Evolutionary conservation across 2,888 invertebrate species (phyloP).

Genomic region (Dicroscelio sp.): DNA sequence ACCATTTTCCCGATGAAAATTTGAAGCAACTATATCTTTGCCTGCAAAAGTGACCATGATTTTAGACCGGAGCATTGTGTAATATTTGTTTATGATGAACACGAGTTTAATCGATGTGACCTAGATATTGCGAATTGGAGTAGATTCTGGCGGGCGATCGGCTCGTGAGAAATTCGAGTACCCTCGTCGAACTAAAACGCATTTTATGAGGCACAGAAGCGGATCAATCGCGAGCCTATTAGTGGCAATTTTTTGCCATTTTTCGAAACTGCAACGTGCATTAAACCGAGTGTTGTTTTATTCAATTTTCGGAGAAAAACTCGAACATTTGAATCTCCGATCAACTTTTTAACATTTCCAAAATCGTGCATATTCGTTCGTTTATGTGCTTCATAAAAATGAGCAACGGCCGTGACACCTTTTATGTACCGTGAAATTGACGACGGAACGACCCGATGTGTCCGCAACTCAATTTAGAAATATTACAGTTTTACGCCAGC

Average conservation of each 20-base stretch:
- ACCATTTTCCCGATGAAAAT: background rate
- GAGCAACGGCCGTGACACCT: slow-evolving; percentile 1
- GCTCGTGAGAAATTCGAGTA: slow-evolving; percentile 66
- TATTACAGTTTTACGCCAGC: slow-evolving; percentile 41
- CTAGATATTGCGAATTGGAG: slow-evolving; percentile 45
- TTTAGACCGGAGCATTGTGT: slow-evolving; percentile 36
- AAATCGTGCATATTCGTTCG: background rate
- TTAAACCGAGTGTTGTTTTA: too few species aligned
- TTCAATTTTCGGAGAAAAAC: too few species aligned
- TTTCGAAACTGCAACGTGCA: too few species aligned
- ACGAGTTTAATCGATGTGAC: slow-evolving; percentile 70
- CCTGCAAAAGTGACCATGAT: background rate
- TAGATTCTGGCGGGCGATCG: slow-evolving; percentile 58
- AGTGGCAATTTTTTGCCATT: slow-evolving; percentile 35
- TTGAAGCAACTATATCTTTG: too few species aligned
- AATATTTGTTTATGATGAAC: slow-evolving; percentile 64
- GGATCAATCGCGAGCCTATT: slow-evolving; percentile 68
- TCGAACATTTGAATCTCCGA: background rate
- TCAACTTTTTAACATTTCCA: background rate
- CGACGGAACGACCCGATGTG: slow-evolving; percentile 25
- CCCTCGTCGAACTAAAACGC: slow-evolving; percentile 69
- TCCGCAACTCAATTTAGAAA: slow-evolving; percentile 52
- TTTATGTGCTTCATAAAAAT: slow-evolving; percentile 18
- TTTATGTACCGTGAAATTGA: slow-evolving; percentile 51
- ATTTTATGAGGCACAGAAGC: slow-evolving; percentile 68